Evolutionary conservation across 2,113 vertebrate species (phyloP).

Genomic region (Brachirus orientalis): DNA sequence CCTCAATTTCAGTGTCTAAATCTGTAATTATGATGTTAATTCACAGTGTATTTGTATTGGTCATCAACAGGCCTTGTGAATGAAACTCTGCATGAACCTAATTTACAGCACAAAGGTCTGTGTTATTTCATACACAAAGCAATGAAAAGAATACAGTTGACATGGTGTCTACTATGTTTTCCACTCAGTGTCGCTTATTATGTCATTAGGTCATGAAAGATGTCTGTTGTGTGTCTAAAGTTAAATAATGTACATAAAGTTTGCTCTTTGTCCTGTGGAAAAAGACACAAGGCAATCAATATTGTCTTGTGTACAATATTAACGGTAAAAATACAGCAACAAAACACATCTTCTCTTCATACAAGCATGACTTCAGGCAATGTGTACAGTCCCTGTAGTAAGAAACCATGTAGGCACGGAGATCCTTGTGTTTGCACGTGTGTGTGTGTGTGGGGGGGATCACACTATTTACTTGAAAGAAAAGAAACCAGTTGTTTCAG

Average conservation of each 20-base stretch:
- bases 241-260: not conserved
- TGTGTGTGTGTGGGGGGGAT: not conserved
- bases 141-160: not conserved
- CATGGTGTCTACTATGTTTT: not conserved
- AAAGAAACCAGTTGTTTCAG: not conserved
- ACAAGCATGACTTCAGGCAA: not conserved
- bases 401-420: not conserved
- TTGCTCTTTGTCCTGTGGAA: not conserved
- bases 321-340: not conserved
- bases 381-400: constrained; percentile 17
- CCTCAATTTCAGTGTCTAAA: too few species aligned
- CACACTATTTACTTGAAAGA: not conserved
- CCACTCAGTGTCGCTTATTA: not conserved
- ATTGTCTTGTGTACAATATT: too few species aligned
- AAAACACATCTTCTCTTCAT: not conserved
- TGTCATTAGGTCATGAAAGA: not conserved
- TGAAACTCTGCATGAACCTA: too few species aligned
- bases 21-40: not conserved
- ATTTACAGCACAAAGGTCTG: not conserved
- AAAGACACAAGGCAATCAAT: not conserved
- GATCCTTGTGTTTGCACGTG: too few species aligned
- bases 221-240: too few species aligned
- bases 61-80: too few species aligned
- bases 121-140: not conserved
- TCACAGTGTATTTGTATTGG: too few species aligned